Conservation (phyloP, 1,140 invertebrate species). For the Drosophila burlai region DNA sequence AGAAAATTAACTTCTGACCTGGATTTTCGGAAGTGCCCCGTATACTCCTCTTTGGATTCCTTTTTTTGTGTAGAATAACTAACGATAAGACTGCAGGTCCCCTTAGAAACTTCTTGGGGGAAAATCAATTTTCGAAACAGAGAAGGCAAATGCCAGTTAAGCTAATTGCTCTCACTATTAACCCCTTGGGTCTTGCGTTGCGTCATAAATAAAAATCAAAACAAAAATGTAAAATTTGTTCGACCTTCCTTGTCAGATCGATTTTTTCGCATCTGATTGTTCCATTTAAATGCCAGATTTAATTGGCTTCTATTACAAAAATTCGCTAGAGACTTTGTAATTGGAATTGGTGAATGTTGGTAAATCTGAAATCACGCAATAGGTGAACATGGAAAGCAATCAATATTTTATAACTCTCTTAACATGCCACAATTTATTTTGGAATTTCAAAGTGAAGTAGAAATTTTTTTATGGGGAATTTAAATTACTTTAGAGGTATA, state of each 20-base stretch:
- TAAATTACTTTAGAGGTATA: background rate
- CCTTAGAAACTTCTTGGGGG: conserved; percentile 11
- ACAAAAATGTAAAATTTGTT: conserved; percentile 6
- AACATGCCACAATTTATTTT: conserved; percentile 5
- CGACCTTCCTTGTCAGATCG: conserved; percentile 1
- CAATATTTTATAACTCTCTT: background rate
- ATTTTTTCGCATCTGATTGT: background rate
- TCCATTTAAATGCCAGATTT: conserved; percentile 27
- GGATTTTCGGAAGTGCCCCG: background rate
- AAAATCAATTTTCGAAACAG: conserved; percentile 43
- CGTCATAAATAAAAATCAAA: background rate
- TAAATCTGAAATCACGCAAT: conserved; percentile 8
- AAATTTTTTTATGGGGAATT: background rate
- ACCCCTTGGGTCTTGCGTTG: conserved; percentile 20
- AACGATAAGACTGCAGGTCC: conserved; percentile 19
- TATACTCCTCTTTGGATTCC: background rate
- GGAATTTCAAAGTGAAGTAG: background rate
- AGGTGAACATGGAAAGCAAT: conserved; percentile 7
- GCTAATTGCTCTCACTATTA: conserved; percentile 40
- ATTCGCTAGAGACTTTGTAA: conserved; percentile 10
- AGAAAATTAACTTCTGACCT: conserved; percentile 59
- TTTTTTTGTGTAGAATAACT: conserved; percentile 20
- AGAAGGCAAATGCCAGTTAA: conserved; percentile 29
- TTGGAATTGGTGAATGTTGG: conserved; percentile 8
- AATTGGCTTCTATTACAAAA: conserved; percentile 13